Conservation (phyloP, 2,797 vertebrate genomes). For the Pygocentrus nattereri region DNA sequence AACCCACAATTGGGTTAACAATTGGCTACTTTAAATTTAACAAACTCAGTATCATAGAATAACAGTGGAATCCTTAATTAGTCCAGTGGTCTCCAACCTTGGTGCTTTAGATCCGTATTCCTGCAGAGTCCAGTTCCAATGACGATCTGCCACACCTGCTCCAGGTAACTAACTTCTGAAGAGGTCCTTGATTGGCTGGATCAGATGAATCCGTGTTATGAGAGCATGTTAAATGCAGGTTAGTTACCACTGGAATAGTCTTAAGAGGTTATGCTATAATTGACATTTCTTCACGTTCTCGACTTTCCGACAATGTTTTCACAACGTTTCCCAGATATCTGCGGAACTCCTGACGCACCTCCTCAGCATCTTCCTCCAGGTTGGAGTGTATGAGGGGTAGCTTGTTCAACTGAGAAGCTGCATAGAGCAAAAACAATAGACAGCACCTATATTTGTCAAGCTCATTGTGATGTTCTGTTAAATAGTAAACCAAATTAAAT, state of each 20-base stretch:
- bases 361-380: slow-evolving; percentile 94
- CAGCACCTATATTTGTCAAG: background rate
- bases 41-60: too few relatives aligned
- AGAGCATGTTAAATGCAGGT: too few relatives aligned
- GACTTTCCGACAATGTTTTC: slow-evolving; percentile 88
- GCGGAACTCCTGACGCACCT: slow-evolving; percentile 86
- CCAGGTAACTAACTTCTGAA: too few relatives aligned
- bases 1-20: too few relatives aligned
- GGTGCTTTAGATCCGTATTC: too few relatives aligned
- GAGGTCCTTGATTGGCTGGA: too few relatives aligned
- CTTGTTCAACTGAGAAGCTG: slow-evolving; percentile 86
- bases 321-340: slow-evolving; percentile 87
- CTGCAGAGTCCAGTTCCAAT: too few relatives aligned
- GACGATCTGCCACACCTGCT: too few relatives aligned
- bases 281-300: slow-evolving; percentile 94
- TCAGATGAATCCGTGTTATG: too few relatives aligned
- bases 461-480: background rate
- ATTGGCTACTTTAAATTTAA: background rate
- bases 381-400: slow-evolving; percentile 89
- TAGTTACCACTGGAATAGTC: too few relatives aligned
- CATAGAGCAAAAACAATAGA: slow-evolving; percentile 2
- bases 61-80: too few relatives aligned
- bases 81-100: too few relatives aligned
- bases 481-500: background rate
- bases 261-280: slow-evolving; percentile 83